These are phyloP conservation scores for Pristiophorus japonicus DNA, from an alignment of 2,113 vertebrate species.

Conservation along the genomic window DNA sequence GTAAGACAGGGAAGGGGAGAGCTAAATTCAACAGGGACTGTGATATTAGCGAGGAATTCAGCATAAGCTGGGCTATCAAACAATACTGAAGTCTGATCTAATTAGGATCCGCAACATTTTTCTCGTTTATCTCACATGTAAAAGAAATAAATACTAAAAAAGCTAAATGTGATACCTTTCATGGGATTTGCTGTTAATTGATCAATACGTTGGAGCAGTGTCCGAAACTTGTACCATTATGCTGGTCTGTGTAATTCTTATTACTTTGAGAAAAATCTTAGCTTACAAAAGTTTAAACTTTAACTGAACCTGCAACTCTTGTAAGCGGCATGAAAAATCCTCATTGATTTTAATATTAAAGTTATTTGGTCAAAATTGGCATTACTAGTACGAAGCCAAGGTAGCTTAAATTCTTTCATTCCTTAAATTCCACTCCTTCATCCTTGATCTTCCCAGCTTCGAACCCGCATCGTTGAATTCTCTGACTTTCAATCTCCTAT, in stretches of 20 bases:
- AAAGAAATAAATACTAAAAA: not conserved
- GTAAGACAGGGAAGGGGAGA: not conserved
- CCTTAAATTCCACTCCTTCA: not conserved
- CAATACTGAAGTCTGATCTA: not conserved
- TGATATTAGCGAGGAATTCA: not conserved
- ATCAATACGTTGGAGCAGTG: not conserved
- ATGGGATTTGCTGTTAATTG: not conserved
- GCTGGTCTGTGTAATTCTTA: not conserved
- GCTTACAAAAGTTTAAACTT: not conserved
- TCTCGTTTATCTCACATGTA: not conserved
- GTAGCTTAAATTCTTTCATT: not conserved
- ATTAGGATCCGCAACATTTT: not conserved
- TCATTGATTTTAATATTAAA: not conserved
- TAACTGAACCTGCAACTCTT: not conserved
- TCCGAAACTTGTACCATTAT: not conserved
- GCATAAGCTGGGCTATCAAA: not conserved
- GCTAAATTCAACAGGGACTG: not conserved
- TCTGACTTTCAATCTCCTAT: not conserved
- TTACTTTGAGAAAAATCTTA: not conserved
- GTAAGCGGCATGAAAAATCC: not conserved
- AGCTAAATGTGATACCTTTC: not conserved
- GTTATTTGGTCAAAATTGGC: not conserved
- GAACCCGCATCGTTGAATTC: not conserved
- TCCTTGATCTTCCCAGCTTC: not conserved
- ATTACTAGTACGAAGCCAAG: not conserved